Percentiles rank a stretch among this genome's conserved stretches.
phyloP scores from a whole-genome alignment of 1,140 invertebrate genomes.

The Heliothis virescens region DNA sequence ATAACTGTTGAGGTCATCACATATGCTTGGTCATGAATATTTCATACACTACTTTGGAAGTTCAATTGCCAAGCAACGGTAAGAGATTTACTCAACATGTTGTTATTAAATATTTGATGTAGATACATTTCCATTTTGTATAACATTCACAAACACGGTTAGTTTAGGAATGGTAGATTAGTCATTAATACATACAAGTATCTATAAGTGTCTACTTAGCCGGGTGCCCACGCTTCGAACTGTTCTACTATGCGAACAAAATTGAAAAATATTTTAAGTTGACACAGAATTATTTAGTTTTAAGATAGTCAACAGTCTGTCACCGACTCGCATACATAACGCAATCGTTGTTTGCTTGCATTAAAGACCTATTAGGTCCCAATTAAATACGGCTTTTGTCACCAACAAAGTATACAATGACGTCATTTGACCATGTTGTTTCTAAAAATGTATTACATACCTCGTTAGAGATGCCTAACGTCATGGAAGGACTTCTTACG shows the following conservation, averaged over 20 bases:
- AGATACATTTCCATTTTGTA: conserved; percentile 19
- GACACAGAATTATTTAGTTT: too few species aligned
- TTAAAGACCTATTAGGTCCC: too few species aligned
- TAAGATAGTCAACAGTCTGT: too few species aligned
- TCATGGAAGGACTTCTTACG: too few species aligned
- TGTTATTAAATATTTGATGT: conserved; percentile 39
- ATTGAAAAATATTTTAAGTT: too few species aligned
- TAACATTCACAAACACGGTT: conserved; percentile 17
- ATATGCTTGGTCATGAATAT: conserved; percentile 58
- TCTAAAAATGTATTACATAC: too few species aligned
- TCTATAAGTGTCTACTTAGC: neutral
- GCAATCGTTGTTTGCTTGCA: too few species aligned
- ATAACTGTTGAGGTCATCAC: conserved; percentile 62
- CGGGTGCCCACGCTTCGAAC: conserved; percentile 3
- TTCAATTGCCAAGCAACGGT: conserved; percentile 36
- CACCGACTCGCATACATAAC: too few species aligned
- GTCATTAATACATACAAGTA: conserved; percentile 13
- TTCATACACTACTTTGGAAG: conserved; percentile 58
- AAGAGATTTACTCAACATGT: conserved; percentile 28
- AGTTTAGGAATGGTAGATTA: conserved; percentile 8
- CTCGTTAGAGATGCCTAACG: too few species aligned
- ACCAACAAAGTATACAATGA: too few species aligned
- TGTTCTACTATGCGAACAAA: neutral
- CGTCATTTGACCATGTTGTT: too few species aligned
- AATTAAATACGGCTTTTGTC: too few species aligned